Evolutionary conservation across 2,113 vertebrate species (phyloP).

Genomic region (Cinclus cinclus): DNA sequence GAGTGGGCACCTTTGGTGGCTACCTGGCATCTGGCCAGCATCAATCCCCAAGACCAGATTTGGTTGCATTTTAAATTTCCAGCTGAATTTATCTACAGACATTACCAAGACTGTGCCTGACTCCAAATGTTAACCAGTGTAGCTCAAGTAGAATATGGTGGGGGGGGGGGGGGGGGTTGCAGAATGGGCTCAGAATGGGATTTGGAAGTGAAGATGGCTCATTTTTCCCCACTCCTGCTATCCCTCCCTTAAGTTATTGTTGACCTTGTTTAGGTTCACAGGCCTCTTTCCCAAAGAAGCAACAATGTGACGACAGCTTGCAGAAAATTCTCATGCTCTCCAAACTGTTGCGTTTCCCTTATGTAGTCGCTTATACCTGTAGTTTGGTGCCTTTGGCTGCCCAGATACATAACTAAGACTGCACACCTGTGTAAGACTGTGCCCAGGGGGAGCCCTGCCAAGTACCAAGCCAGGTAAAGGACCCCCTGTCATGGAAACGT

Average conservation of each 20-base stretch:
- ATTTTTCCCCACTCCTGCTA: neutral
- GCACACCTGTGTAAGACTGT: accelerated
- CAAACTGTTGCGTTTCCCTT: neutral
- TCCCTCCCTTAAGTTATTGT: neutral
- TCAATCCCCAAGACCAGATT: neutral
- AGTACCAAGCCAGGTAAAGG: neutral
- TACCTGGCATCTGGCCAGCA: neutral
- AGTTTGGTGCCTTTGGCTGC: neutral
- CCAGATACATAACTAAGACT: accelerated
- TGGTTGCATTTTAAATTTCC: neutral
- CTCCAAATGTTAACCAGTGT: neutral
- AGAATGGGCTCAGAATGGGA: neutral
- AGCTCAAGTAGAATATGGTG: neutral
- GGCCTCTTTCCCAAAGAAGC: neutral
- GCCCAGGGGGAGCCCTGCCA: neutral
- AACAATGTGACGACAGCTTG: neutral
- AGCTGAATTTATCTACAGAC: neutral
- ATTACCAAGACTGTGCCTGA: neutral
- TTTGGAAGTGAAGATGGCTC: neutral
- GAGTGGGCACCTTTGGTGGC: neutral
- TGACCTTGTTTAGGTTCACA: neutral
- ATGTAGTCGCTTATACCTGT: neutral
- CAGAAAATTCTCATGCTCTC: neutral
- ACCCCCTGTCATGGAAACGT: accelerated
- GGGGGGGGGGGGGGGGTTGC: no score